Evolutionary conservation across 2,888 invertebrate genomes (phyloP), one percentile per base, ranked within the genome.

Genomic region (Camponotus fellah): DNA sequence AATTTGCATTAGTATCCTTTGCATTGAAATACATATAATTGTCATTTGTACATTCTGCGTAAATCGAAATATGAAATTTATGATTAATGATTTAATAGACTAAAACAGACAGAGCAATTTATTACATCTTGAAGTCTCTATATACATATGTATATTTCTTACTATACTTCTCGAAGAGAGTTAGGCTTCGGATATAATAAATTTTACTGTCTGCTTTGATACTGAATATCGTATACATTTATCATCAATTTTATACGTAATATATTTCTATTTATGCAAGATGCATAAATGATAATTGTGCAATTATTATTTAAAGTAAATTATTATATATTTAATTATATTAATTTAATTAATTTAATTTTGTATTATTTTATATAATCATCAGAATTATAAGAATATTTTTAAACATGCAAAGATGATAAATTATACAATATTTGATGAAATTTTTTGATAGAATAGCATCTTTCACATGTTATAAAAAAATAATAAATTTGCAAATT

Each of bases 401-500:
- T 3, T n/a, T 14, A 8, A 75, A 46, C 3, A 62, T 46, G 34
- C 34, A 46, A 46, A 64, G 9, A 64, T 53, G 8, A n/a, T n/a
- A 53, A 53, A 53, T 53, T 8, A 53, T 53, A 26, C 26, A 53
- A 53, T 53, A 53, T 53, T n/a, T 53, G 8, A 17, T 14, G 32
- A 43, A 34, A 46, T 37, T 5, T 75, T 21, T 75, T 64, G 12
- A 60, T 49, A 49, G 8, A 26, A 12, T 32, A 60, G 14, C 62
- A 75, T n/a, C 64, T 34, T 64, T 64, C 32, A 46, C 21, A 21
- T 1, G 62, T 14, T n/a, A 46, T 62, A n/a, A 64, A 75, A 64
- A 64, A 46, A 9, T 62, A 43, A 74, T 60, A 32, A 62, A 62
- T 75, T 72, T 72, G 43, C 32, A 74, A 62, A 62, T 32, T 64